A percentile compares a stretch with the other conserved stretches of the same genome.
These are phyloP conservation scores for Cacatua alba DNA, from an alignment of 2,113 vertebrate genomes.

Conservation along the genomic window DNA sequence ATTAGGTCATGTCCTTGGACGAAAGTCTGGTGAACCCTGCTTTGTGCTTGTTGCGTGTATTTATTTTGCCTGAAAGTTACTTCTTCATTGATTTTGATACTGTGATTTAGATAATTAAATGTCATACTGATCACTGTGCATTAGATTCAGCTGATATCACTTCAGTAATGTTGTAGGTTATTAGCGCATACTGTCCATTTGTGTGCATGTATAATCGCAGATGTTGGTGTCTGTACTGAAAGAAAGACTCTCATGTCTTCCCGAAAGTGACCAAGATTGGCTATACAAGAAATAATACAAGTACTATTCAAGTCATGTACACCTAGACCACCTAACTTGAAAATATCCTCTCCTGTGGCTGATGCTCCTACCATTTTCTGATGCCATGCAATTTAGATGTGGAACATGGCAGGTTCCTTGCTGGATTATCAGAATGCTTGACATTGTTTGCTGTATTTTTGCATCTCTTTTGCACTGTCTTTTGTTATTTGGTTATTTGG, in stretches of 20 bases:
- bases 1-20: background rate
- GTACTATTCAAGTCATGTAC: background rate
- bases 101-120: slow-evolving; percentile 18
- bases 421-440: background rate
- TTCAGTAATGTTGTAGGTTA: background rate
- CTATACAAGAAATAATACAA: background rate
- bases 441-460: background rate
- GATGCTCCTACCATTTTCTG: background rate
- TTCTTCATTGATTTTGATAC: background rate
- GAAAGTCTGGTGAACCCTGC: background rate
- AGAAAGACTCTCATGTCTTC: background rate
- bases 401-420: background rate
- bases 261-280: background rate
- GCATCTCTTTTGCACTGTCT: background rate
- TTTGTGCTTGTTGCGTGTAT: background rate
- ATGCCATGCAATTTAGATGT: background rate
- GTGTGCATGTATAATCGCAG: background rate
- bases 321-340: background rate
- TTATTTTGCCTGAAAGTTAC: background rate
- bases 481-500: background rate
- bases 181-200: background rate
- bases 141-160: background rate
- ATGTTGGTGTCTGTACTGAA: background rate
- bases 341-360: background rate
- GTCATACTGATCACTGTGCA: background rate